Conservation (phyloP, 1,140 invertebrate species). For the Luehdorfia chinensis region DNA sequence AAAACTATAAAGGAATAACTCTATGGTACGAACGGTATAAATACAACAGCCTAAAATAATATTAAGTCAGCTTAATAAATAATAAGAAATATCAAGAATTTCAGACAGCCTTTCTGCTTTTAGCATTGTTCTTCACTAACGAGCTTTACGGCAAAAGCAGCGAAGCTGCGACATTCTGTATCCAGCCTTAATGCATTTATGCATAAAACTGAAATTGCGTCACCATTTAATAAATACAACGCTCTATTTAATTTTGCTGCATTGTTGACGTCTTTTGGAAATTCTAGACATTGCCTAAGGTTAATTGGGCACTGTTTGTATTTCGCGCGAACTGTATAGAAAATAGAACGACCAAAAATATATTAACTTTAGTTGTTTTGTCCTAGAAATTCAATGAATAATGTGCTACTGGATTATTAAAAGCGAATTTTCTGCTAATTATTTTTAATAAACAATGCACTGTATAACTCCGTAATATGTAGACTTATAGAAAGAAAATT, state of each 20-base stretch:
- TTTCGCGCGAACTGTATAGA: background rate
- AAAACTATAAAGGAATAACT: too few species aligned
- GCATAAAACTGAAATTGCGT: background rate
- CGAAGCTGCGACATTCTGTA: background rate
- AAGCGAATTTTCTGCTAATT: too few species aligned
- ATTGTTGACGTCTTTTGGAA: constrained; percentile 14
- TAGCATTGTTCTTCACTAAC: constrained; percentile 13
- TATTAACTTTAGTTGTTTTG: too few species aligned
- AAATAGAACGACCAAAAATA: background rate
- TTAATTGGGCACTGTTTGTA: constrained; percentile 12
- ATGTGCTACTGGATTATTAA: too few species aligned
- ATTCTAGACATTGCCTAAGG: constrained; percentile 7
- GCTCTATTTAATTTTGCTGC: constrained; percentile 9
- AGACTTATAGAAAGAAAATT: too few species aligned
- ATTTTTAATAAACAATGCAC: too few species aligned
- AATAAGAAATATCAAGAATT: constrained; percentile 9
- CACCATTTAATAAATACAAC: background rate
- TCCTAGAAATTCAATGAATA: too few species aligned
- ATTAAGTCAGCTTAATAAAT: too few species aligned
- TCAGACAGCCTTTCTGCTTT: background rate
- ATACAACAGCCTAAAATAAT: too few species aligned
- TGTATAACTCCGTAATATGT: too few species aligned
- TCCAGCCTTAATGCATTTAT: background rate
- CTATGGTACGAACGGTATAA: too few species aligned
- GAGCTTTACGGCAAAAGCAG: background rate